These are phyloP conservation scores for Criorhina ranunculi DNA, from an alignment of 2,888 invertebrate species.

Conservation along the genomic window DNA sequence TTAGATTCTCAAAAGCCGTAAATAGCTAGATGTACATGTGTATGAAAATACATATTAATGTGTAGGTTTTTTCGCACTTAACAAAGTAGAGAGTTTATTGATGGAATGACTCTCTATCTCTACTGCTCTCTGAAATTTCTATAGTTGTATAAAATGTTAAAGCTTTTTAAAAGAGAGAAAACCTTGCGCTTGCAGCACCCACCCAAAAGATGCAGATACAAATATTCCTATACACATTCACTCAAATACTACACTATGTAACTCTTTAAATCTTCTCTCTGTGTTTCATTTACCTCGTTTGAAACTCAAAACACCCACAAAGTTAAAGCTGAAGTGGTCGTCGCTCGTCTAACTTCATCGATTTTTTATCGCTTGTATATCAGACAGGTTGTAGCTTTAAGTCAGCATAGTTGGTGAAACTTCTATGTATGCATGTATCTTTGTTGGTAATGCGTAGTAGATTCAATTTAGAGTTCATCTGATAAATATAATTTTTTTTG, in stretches of 20 bases:
- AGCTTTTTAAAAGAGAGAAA: constrained; percentile 48
- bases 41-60: not conserved
- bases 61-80: not conserved
- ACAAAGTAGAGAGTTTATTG: not conserved
- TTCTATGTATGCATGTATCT: not conserved
- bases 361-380: not conserved
- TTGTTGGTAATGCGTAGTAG: not conserved
- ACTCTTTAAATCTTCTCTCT: not conserved
- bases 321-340: not conserved
- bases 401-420: not conserved
- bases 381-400: constrained; percentile 26
- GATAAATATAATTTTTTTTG: not conserved
- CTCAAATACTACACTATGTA: no score
- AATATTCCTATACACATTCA: not conserved
- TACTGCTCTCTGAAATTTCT: constrained; percentile 17
- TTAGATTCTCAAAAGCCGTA: constrained; percentile 51
- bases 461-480: not conserved
- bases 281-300: not conserved
- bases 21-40: constrained; percentile 1
- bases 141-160: not conserved
- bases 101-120: constrained; percentile 17
- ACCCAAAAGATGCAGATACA: constrained; percentile 1
- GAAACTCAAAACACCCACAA: not conserved
- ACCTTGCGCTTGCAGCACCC: constrained; percentile 13
- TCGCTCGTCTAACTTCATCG: constrained; percentile 16